A percentile compares a stretch with the other conserved stretches of the same genome.
Conservation (phyloP, 2,113 vertebrate species). For the Chlorodrepanis virens region DNA sequence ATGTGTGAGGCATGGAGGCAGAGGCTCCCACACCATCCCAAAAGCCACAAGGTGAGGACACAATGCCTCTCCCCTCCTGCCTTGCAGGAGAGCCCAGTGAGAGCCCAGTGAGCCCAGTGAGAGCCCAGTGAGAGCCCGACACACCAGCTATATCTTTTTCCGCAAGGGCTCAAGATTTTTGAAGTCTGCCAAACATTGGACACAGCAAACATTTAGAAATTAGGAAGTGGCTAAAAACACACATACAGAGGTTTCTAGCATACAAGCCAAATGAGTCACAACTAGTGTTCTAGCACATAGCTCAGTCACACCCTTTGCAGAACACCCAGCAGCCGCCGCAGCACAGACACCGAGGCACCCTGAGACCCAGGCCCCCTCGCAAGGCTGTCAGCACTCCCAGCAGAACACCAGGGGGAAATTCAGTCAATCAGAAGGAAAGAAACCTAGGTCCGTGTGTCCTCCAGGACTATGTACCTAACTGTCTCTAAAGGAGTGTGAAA, state of each 20-base stretch:
- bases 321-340: accelerated
- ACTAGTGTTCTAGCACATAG: not conserved
- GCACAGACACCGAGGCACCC: not conserved
- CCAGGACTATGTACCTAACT: not conserved
- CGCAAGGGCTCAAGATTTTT: not conserved
- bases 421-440: not conserved
- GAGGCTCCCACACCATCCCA: not conserved
- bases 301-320: not conserved
- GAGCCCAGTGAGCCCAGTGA: not conserved
- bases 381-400: not conserved
- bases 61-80: not conserved
- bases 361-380: accelerated
- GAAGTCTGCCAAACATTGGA: not conserved
- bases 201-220: not conserved
- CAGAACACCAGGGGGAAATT: not conserved
- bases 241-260: not conserved
- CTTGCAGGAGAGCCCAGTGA: not conserved
- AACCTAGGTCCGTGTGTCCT: not conserved
- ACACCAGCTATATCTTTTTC: not conserved
- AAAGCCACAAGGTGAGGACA: not conserved
- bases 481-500: not conserved
- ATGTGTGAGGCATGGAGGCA: accelerated
- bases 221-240: not conserved
- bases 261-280: not conserved
- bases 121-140: not conserved